A percentile compares a stretch with the other conserved stretches of the same genome.
Evolutionary conservation across 2,797 vertebrate genomes (phyloP).

Genomic region (Cyclopterus lumpus): DNA sequence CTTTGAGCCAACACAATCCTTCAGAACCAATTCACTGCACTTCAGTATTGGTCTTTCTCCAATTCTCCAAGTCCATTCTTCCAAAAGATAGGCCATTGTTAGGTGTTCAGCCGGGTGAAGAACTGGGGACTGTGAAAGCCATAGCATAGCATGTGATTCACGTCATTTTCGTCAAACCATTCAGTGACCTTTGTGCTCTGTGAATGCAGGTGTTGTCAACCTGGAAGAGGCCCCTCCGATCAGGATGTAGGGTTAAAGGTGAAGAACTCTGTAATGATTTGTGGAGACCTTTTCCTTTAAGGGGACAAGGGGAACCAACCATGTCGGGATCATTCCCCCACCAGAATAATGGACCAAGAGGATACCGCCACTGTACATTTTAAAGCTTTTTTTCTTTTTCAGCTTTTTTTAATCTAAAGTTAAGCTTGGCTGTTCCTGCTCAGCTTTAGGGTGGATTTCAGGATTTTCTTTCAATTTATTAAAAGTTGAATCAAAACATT

Average conservation of each 20-base stretch:
- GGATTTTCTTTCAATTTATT: background rate
- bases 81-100: background rate
- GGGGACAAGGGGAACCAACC: background rate
- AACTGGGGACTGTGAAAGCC: background rate
- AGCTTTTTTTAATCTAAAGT: background rate
- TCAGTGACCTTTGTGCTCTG: background rate
- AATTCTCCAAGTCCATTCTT: slow-evolving; percentile 1
- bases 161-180: slow-evolving; percentile 10
- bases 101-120: background rate
- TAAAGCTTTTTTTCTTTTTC: background rate
- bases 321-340: slow-evolving; percentile 1
- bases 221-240: background rate
- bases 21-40: background rate
- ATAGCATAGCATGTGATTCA: background rate
- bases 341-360: background rate
- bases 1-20: background rate
- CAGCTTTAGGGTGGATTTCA: background rate
- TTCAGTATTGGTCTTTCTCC: background rate
- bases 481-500: background rate
- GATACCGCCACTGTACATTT: background rate
- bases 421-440: background rate
- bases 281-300: slow-evolving; percentile 8
- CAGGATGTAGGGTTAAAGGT: slow-evolving; percentile 22
- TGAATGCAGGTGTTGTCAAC: background rate
- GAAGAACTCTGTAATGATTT: slow-evolving; percentile 32